Evolutionary conservation across 30 jellyfish, hydroid and myxozoan species (phyloP), one percentile per base, ranked within the genome.

Genomic region (Aurelia aurita): DNA sequence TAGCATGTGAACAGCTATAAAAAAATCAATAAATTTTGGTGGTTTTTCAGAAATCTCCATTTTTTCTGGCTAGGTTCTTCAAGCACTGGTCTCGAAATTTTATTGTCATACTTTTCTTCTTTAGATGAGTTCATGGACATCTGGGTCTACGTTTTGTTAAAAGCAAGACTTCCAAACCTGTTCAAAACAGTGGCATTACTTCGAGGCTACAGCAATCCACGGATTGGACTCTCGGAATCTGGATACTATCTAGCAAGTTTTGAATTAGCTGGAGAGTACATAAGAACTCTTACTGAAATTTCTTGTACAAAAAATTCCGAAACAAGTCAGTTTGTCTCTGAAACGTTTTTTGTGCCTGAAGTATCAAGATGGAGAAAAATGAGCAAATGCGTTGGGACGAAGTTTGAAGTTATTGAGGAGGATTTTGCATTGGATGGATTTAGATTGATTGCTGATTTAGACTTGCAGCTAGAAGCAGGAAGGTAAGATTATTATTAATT

Each of bases 61-160:
- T 10, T 39, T 39, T 39, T 39, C 51, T 6, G 16, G 47, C 14
- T 35, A 9, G 51, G 9, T 39, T 39, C 51, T 39, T 8, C 1
- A 8, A 39, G 51, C 13, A 0, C 15, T 39, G 51, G 15, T 15
- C 51, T 39, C 51, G 13, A 9, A 4, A 39, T 39, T 39, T 5
- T 1, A 39, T 15, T 39, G 1, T 7, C 51, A 8, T 39, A 39
- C 14, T 39, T 39, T 39, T 15, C 9, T 3, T 39, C 15, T 73
- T 39, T 69, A 89, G 97, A 91, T 43, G 95, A 91, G 60, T 91
- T 91, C 80, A 84, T 85, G 86, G 97, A 91, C 60, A 64, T 91
- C 9, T 91, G 96, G 97, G 97, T 91, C 53, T 91, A 75, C 47
- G 86, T 91, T 18, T 31, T 85, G 35, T 58, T 83, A 57, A 89